phyloP scores from a whole-genome alignment of 2,113 vertebrate genomes.

The Sorex fumeus region DNA sequence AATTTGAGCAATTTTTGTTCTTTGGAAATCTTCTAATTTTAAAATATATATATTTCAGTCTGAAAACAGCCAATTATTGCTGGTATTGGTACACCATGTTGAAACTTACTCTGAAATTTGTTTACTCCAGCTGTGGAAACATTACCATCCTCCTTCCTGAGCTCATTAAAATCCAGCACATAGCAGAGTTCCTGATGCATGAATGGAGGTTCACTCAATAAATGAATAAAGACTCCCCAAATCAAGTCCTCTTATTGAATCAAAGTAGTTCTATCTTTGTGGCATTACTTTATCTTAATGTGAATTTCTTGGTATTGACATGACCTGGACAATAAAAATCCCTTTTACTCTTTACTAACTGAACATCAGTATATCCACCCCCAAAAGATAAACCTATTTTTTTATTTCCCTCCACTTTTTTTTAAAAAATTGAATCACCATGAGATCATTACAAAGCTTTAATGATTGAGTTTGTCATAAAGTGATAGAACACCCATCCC shows the following conservation, averaged over 20 bases:
- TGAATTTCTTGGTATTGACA: background rate
- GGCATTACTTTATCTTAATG: background rate
- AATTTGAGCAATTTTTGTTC: background rate
- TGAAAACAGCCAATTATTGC: background rate
- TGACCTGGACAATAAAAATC: background rate
- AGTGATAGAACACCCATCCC: no score
- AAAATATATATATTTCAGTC: background rate
- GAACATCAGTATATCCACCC: background rate
- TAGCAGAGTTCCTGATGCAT: background rate
- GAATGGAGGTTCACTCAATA: background rate
- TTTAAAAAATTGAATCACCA: no score
- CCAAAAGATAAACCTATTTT: background rate
- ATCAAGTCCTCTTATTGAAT: background rate
- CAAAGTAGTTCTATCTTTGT: background rate
- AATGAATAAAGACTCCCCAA: background rate
- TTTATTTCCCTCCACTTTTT: no score
- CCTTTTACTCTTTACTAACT: background rate
- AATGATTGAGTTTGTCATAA: no score
- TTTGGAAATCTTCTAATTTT: constrained; percentile 28
- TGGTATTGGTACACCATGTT: background rate
- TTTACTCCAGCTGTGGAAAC: background rate
- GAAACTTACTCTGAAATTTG: background rate
- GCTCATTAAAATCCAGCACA: background rate
- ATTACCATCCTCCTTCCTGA: background rate
- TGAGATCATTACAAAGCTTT: no score